Percentiles rank a stretch among this genome's conserved stretches.
Conservation (phyloP, 2,797 vertebrate genomes). For the Salmo trutta region DNA sequence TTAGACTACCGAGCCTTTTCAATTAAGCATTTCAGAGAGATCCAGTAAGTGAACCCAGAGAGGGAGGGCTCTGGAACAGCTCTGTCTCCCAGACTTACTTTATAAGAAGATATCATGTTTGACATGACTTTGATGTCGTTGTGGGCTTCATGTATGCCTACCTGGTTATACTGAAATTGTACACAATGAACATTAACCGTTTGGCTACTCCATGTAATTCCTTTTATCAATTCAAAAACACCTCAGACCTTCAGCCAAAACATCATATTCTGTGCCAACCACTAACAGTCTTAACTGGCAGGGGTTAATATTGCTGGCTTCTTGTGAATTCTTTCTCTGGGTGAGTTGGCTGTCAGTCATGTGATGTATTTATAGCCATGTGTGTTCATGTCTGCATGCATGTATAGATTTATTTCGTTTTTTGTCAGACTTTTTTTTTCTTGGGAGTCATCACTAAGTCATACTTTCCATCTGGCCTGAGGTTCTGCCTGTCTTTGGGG, state of each 20-base stretch:
- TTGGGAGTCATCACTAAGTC: neutral
- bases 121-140: neutral
- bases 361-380: slow-evolving; percentile 45
- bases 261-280: neutral
- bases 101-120: neutral
- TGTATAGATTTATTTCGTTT: neutral
- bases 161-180: neutral
- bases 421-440: neutral
- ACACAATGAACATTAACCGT: neutral
- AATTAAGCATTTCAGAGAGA: neutral
- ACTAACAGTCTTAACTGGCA: neutral
- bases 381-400: neutral
- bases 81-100: neutral
- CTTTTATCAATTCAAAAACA: neutral
- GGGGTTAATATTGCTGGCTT: slow-evolving; percentile 7
- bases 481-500: slow-evolving; percentile 54
- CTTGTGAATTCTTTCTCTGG: slow-evolving; percentile 33
- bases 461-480: slow-evolving; percentile 22
- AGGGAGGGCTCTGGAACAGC: neutral
- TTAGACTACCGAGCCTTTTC: neutral
- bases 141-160: neutral
- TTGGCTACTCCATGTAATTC: neutral
- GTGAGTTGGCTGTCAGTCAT: slow-evolving; percentile 40
- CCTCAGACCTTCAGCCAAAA: neutral
- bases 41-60: neutral